phyloP scores from a whole-genome alignment of 2,113 vertebrate species.

The Mustela lutreola region DNA sequence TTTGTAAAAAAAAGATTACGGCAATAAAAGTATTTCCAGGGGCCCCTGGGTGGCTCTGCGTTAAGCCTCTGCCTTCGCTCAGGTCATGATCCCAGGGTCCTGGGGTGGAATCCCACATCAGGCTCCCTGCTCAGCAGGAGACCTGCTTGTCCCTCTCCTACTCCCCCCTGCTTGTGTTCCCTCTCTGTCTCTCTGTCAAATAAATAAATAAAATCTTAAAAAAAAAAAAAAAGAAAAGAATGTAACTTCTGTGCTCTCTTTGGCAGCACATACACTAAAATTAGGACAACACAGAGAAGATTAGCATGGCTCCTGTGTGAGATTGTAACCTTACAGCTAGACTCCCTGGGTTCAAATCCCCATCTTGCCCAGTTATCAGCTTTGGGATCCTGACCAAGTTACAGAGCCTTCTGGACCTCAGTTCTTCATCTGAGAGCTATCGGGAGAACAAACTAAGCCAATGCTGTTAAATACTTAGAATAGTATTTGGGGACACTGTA shows the following conservation, averaged over 20 bases:
- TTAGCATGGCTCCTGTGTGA: not conserved
- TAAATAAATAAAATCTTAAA: too few species aligned
- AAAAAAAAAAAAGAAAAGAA: not conserved
- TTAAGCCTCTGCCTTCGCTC: too few species aligned
- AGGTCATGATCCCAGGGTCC: too few species aligned
- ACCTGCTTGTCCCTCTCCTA: too few species aligned
- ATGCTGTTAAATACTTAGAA: slow-evolving; percentile 35
- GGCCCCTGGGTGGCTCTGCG: too few species aligned
- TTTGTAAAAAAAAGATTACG: slow-evolving; percentile 44
- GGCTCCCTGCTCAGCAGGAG: too few species aligned
- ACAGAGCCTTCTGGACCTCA: not conserved
- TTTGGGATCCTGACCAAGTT: slow-evolving; percentile 31
- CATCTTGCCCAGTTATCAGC: not conserved
- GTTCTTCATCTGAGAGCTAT: not conserved
- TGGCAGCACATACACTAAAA: not conserved
- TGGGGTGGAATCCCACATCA: too few species aligned
- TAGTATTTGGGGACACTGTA: not conserved
- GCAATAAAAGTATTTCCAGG: slow-evolving; percentile 42
- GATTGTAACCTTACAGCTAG: not conserved
- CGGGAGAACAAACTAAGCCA: not conserved
- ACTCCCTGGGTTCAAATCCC: not conserved
- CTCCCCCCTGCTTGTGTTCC: too few species aligned
- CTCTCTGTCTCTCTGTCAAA: too few species aligned
- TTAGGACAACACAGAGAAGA: not conserved
- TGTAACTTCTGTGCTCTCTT: not conserved